Base-by-base conservation (phyloP, 2,113 vertebrate genomes). In the Thinocorus orbignyianus region DNA sequence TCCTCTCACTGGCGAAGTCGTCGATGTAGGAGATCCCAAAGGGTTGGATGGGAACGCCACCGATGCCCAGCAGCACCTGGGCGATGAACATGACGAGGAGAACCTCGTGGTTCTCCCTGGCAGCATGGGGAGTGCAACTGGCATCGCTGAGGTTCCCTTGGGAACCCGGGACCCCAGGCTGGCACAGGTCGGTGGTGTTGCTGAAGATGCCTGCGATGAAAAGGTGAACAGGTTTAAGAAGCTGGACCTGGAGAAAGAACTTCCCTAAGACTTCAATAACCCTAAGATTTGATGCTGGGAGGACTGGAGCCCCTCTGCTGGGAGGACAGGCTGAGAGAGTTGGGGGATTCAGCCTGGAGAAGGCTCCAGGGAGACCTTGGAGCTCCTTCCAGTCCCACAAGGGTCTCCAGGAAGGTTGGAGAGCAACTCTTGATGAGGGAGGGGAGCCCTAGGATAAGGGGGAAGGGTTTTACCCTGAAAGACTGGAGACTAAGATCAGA, bases 21-120 rank as follows among this genome's bases (percentile, higher is more conserved):
- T 99, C 99, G 2, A 99, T 99, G 97, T 99, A 99, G 69, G 99
- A 99, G 98, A 99, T 99, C 5, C 99, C 99, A 0, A 99, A 99
- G 18, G 99, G 99, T 84, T 99, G 99, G 60, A 99, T 99, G 92
- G 99, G 99, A 28, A 99, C 99, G 0, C 97, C 94, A 0, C 98
- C 99, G 1, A 99, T 95, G 0, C 99, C 99, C 12, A 99, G 97
- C 80, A 99, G 97, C 1, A 98, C 97, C 97, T 99, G 99, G 3
- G 98, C 99, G 0, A 97, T 2, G 8, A 99, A 98, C 96, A 99
- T 98, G 16, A 99, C 74, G 0, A 98, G 98, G 39, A 99, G 98
- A 6, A 98, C 97, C 4, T 95, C 68, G 14, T 96, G 68, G 61
- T 98, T 98, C 78, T 77, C 87, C 42, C 31, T 42, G 28, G 82